Conservation (phyloP, 2,888 invertebrate genomes). For the Gari tellinella region DNA sequence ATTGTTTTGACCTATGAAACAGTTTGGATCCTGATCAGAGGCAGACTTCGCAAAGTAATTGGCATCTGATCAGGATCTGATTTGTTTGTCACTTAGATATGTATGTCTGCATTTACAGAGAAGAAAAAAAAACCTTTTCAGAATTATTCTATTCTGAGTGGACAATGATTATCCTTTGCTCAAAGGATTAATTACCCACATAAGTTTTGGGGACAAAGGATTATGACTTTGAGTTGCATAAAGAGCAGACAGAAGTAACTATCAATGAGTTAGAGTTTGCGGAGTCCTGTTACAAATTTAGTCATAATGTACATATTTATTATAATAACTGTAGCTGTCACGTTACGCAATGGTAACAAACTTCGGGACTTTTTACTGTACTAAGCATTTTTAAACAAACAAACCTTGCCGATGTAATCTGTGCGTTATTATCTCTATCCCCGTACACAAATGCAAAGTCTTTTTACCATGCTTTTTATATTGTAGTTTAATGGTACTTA, state of each 20-base stretch:
- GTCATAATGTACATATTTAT: slow-evolving; percentile 21
- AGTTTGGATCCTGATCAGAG: too few species aligned
- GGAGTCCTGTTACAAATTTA: slow-evolving; percentile 8
- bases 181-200: too few species aligned
- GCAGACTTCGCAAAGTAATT: too few species aligned
- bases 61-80: too few species aligned
- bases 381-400: slow-evolving; percentile 1
- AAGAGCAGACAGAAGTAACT: slow-evolving; percentile 3
- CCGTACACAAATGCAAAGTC: neutral
- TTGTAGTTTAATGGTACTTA: neutral
- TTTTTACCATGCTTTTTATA: slow-evolving; percentile 11
- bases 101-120: too few species aligned
- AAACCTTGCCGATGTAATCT: slow-evolving; percentile 8
- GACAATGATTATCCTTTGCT: too few species aligned
- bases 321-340: slow-evolving; percentile 1
- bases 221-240: too few species aligned
- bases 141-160: too few species aligned
- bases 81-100: too few species aligned
- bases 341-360: neutral
- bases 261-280: slow-evolving; percentile 12
- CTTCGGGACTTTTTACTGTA: neutral
- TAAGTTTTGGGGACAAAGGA: too few species aligned
- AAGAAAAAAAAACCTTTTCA: too few species aligned
- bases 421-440: neutral
- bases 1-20: too few species aligned